These are phyloP conservation scores for Onchidella celtica DNA, from an alignment of 2,888 invertebrate genomes.

Conservation along the genomic window DNA sequence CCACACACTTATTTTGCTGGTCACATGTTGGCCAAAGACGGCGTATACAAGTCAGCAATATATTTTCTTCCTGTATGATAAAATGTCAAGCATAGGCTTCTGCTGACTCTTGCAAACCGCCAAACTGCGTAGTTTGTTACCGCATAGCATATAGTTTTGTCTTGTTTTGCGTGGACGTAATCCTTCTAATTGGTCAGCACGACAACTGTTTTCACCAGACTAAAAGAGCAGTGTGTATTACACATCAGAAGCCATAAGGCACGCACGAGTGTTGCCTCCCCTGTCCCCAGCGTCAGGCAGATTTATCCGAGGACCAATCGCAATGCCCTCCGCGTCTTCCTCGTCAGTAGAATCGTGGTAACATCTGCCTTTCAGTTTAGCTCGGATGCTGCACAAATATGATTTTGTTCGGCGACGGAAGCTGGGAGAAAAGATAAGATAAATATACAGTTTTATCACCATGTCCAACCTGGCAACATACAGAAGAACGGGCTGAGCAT, in stretches of 20 bases:
- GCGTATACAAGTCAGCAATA: too few relatives aligned
- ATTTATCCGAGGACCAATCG: neutral
- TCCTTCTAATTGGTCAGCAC: too few relatives aligned
- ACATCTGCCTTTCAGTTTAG: conserved; percentile 23
- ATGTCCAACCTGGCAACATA: conserved; percentile 48
- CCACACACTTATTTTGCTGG: too few relatives aligned
- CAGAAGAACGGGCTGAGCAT: conserved; percentile 40
- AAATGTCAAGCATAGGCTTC: too few relatives aligned
- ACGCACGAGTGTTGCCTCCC: conserved; percentile 17
- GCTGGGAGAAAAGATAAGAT: conserved; percentile 51
- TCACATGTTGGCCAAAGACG: too few relatives aligned
- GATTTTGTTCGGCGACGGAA: conserved; percentile 47
- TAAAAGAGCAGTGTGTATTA: too few relatives aligned
- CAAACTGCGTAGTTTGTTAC: too few relatives aligned
- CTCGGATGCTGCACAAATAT: conserved; percentile 19
- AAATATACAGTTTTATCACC: conserved; percentile 51
- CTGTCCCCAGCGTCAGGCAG: neutral
- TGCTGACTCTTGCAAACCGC: too few relatives aligned
- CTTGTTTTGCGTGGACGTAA: too few relatives aligned
- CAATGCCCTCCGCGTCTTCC: conserved; percentile 7
- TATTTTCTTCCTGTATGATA: too few relatives aligned
- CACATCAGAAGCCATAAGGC: conserved; percentile 41
- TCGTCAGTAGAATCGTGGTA: conserved; percentile 12
- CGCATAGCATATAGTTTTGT: too few relatives aligned
- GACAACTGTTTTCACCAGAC: too few relatives aligned